Evolutionary conservation across 2,888 invertebrate species (phyloP), one percentile per base, ranked within the genome.

Genomic region (Chalcis sispes): DNA sequence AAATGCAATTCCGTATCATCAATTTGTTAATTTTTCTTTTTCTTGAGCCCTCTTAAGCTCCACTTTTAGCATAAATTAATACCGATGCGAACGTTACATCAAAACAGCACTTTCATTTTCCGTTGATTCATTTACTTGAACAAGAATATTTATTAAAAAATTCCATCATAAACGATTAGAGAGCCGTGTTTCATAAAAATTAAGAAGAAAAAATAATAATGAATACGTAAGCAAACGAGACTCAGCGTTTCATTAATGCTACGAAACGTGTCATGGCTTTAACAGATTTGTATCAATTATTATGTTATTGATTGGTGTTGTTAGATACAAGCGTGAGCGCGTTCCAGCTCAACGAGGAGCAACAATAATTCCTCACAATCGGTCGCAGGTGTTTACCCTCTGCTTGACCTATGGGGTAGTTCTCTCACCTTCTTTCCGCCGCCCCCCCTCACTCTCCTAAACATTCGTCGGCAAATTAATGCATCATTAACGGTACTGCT

Each of bases 401-500:
- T 56, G 36, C 59, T 52, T 46, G 46, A 46, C 46, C 46, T n/a
- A 8, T n/a, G n/a, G n/a, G n/a, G n/a, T n/a, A n/a, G n/a, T n/a
- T n/a, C n/a, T n/a, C n/a, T n/a, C 46, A 36, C 46, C 8, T 15
- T 3, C 46, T 15, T n/a, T 15, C 46, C 13, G 36, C 4, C n/a
- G 46, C 46, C 46, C 46, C 46, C 13, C 4, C 13, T 3, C 46
- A n/a, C n/a, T n/a, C 56, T 4, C 64, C 13, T 48, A 23, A 50
- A 62, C 71, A 71, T 70, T 79, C 78, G 76, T 79, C 73, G 77
- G 77, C 62, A 73, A 78, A 80, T 81, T 82, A 82, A 84, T 83
- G 81, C 79, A 81, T 82, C 83, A 83, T 84, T 83, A 84, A 84
- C 83, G 81, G 79, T 79, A 76, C 81, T 83, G 83, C 79, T 79